phyloP scores from a whole-genome alignment of 2,797 vertebrate genomes.

The Nasua narica region DNA sequence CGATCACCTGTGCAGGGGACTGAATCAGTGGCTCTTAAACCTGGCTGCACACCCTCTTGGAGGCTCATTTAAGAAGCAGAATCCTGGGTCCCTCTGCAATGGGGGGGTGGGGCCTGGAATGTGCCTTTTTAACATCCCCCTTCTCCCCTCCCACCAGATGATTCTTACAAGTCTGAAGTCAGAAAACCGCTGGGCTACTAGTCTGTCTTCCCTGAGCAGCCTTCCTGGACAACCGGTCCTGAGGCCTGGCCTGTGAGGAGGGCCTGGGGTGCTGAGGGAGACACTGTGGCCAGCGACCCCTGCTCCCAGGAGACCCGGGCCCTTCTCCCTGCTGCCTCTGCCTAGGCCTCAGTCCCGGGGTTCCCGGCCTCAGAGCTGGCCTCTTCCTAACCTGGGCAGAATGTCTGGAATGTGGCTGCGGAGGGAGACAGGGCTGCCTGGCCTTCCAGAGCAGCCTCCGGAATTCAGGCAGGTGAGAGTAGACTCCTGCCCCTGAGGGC shows the following conservation, averaged over 20 bases:
- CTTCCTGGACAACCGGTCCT: fast-evolving
- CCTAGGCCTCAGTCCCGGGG: not conserved
- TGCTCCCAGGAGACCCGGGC: not conserved
- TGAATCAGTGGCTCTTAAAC: not conserved
- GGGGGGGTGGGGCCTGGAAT: not conserved
- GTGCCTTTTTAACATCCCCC: not conserved
- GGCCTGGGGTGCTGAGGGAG: not conserved
- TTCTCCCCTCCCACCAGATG: not conserved
- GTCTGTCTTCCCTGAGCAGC: not conserved
- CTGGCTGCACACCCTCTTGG: not conserved
- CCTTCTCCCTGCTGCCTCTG: not conserved
- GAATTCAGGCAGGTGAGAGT: not conserved
- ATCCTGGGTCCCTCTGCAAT: not conserved
- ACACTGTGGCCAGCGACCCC: not conserved
- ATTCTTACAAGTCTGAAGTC: not conserved
- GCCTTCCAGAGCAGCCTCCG: not conserved
- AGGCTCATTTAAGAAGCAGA: not conserved
- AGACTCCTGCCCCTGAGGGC: not conserved
- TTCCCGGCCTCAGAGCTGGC: not conserved
- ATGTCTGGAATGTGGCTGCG: conserved; percentile 30
- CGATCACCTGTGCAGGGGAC: not conserved
- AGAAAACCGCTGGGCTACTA: not conserved
- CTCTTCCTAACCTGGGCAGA: not conserved
- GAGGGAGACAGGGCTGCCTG: not conserved
- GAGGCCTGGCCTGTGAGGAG: not conserved